Evolutionary conservation across 2,113 vertebrate genomes (phyloP), one percentile per base, ranked within the genome.

Genomic region (Halcyon malimbica): DNA sequence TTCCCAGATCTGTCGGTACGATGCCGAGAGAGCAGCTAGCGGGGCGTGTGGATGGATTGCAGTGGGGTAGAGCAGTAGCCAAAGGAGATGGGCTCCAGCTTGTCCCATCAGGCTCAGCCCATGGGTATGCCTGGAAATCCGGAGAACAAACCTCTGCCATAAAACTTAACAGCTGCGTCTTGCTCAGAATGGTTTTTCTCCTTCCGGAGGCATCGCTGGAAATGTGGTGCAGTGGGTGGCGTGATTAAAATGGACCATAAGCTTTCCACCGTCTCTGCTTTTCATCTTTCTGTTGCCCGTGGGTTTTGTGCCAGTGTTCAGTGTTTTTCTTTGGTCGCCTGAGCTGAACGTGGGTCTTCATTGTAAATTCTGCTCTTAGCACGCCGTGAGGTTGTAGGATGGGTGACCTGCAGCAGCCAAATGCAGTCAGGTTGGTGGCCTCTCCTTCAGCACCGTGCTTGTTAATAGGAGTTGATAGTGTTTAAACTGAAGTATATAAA

Each of bases 11-110:
- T 6, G 10, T 50, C 1, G 1, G n/a, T 35, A 2, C 10, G 26
- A 20, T 13, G 4, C 10, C 0, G 2, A 26, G 75, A 26, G 14
- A 6, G 29, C 54, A 33, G 46, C 76, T 33, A 6, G 28, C 0
- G 3, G 35, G 26, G 41, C 0, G 0, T 19, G 2, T 1, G n/a
- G 41, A 13, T 48, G 46, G 9, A 5, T 20, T 14, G 42, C n/a
- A 26, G 39, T 8, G 29, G 9, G 16, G 54, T 21, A 35, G 28
- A 60, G n/a, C 1, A 0, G 41, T 10, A n/a, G 41, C 21, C 1
- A 1, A 20, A 75, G 68, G n/a, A 75, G 54, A 63, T 12, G 35
- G 41, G 41, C 69, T 81, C 11, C 53, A 33, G 24, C n/a, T 50
- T 57, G 35, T 56, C 56, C 48, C 69, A 20, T 56, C 25, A 0